These are phyloP conservation scores for Pollenia angustigena DNA, from an alignment of 2,888 invertebrate genomes.

Conservation along the genomic window DNA sequence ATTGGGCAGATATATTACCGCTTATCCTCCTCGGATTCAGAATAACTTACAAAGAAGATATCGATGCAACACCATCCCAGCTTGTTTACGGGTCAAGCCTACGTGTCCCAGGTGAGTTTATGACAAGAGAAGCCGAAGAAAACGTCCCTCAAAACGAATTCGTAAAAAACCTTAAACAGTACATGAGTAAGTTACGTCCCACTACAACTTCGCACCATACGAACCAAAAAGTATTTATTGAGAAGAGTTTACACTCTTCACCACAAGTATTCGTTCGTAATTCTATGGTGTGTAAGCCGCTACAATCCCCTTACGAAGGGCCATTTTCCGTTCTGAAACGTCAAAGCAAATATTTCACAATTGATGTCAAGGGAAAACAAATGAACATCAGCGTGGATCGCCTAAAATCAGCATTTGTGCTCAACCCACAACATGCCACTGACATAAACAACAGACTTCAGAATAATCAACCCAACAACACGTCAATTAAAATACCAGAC, in stretches of 20 bases:
- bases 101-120: conserved; percentile 22
- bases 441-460: no score
- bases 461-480: no score
- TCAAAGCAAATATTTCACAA: conserved; percentile 26
- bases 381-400: no score
- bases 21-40: conserved; percentile 17
- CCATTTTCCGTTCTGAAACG: conserved; percentile 7
- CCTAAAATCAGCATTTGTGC: no score
- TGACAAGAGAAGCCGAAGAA: neutral
- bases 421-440: no score
- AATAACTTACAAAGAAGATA: no score
- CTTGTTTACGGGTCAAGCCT: conserved; percentile 16
- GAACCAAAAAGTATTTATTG: neutral
- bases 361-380: no score
- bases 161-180: conserved; percentile 21
- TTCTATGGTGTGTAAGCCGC: conserved; percentile 27
- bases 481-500: no score
- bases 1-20: conserved; percentile 15
- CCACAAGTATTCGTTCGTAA: conserved; percentile 44
- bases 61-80: conserved; percentile 24
- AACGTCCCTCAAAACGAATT: conserved; percentile 7
- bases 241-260: neutral
- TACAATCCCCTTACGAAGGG: conserved; percentile 31
- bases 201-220: conserved; percentile 27
- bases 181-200: conserved; percentile 20